Evolutionary conservation across 2,888 invertebrate genomes (phyloP), one percentile per base, ranked within the genome.

Genomic region (Miltochrista miniata): DNA sequence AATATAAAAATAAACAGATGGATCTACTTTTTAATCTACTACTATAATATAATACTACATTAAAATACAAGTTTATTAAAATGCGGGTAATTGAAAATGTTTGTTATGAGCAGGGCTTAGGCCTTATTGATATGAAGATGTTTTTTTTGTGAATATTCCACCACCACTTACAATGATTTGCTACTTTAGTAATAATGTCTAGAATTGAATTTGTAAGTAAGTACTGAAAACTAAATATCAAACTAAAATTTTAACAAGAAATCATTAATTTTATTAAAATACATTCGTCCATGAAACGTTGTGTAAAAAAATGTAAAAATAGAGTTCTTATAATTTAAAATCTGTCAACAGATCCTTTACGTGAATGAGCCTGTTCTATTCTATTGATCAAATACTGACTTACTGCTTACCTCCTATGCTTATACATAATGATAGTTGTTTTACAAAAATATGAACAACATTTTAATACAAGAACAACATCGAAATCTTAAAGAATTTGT

Each of bases 391-490:
- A 48, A 24, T 47, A 45, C 45, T 24, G 18, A 43, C 36, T 46
- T 40, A 48, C 54, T 58, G 48, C 43, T 48, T 45, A 43, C 45
- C 51, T 51, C 48, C 52, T 62, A 69, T 45, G 41, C 68, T 73
- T 76, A 77, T 49, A 48, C 47, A 69, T 80, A 74, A 69, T 73
- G 71, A 75, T 74, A 77, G 61, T 58, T n/a, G 66, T 67, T 54
- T 70, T 83, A 84, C 67, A 81, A 83, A 83, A 83, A 83, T 83
- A 83, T 79, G 75, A 76, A 76, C 67, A 73, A 73, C 70, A 72
- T 76, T 67, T 75, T 56, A 64, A 68, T 67, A 53, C 41, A 54
- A 48, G 53, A 55, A 48, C 55, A 68, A 64, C 57, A 65, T 57
- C 60, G 64, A 68, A 56, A 61, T 54, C 50, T 59, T 59, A 55